Conservation (phyloP, 2,113 vertebrate genomes). For the Microtus oregoni region DNA sequence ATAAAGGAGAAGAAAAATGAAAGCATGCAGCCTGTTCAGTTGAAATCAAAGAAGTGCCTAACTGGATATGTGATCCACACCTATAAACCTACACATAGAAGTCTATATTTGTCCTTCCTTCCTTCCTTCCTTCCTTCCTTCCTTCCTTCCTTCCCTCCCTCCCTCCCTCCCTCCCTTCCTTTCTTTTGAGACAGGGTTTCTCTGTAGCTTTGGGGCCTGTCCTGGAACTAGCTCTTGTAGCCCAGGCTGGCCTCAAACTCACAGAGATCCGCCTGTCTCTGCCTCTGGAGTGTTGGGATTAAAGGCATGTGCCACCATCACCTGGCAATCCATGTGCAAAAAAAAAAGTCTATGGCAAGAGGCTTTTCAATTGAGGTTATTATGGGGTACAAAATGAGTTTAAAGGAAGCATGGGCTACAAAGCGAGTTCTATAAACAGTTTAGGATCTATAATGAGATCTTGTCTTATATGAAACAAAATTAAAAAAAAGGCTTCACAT, state of each 20-base stretch:
- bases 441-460: background rate
- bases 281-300: no score
- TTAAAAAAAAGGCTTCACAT: background rate
- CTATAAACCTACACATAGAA: background rate
- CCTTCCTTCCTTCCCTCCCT: no score
- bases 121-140: no score
- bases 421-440: background rate
- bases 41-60: background rate
- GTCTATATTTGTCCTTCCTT: no score
- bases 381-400: background rate
- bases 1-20: conserved; percentile 15
- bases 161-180: no score
- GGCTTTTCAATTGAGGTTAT: background rate
- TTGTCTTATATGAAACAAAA: background rate
- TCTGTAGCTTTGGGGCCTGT: no score
- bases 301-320: no score
- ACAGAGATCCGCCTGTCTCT: no score
- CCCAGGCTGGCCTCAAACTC: no score
- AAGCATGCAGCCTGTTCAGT: background rate
- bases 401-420: background rate
- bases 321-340: no score
- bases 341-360: background rate
- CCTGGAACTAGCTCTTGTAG: no score
- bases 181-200: no score
- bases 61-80: background rate